Evolutionary conservation across 2,113 vertebrate genomes (phyloP), one percentile per base, ranked within the genome.

Genomic region (Lepisosteus oculatus): DNA sequence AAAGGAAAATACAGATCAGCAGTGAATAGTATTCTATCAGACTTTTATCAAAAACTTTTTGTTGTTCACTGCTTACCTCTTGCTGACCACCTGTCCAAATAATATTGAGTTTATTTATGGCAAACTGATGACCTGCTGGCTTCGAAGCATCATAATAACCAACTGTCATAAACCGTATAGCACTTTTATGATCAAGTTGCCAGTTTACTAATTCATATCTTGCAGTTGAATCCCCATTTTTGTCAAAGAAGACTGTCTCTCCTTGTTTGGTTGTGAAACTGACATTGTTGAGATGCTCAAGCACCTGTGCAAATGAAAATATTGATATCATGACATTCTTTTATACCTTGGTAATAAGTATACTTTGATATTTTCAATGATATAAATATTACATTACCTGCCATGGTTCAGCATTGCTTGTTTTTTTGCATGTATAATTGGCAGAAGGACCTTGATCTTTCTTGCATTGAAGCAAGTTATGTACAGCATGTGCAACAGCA

Each of bases 191-290:
- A 67, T 13, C 41, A 6, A n/a, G 17, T 69, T 69, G 67, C 44
- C 43, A 69, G 67, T 69, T 69, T 55, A 69, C 55, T 29, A 69
- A 57, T 54, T 69, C 67, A 69, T 69, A 69, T 55, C 47, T 55
- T n/a, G 67, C 44, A 17, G 44, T 11, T 69, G 67, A 45, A n/a
- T 69, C 67, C n/a, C 67, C 67, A 54, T 69, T 69, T 12, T 47
- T 13, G 47, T 69, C 67, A 57, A 69, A 69, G n/a, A 11, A 57
- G 8, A 69, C 51, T 29, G 17, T 57, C 51, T 69, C 55, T 55
- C 67, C 67, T 55, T 15, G 8, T 6, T 44, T 11, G 67, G 47
- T 69, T 69, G 44, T 51, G 43, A 69, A 69, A 29, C 41, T 54
- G 13, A 69, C 45, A 15, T 4, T 55, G 51, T 68, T 68, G 8